phyloP scores from a whole-genome alignment of 2,797 vertebrate species.

The Heteromormyrus szaboi region DNA sequence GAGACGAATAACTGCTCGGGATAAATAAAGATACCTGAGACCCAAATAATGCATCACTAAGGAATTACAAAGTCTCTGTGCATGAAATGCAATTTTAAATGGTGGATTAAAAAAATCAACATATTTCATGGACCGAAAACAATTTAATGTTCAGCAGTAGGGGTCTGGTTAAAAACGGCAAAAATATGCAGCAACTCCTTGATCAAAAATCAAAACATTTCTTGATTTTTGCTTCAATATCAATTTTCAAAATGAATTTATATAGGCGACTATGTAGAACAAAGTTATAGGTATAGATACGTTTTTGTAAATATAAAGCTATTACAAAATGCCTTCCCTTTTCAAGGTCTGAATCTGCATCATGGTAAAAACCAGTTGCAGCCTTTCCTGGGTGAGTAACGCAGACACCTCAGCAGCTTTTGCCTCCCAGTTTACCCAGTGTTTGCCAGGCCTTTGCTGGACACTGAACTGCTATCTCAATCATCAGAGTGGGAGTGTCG shows the following conservation, averaged over 20 bases:
- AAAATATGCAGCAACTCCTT: neutral
- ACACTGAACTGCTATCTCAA: neutral
- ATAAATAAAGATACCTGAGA: constrained; percentile 10
- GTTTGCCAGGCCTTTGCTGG: neutral
- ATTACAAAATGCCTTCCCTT: neutral
- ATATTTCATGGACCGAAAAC: neutral
- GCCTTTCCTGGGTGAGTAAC: neutral
- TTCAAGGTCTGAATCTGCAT: neutral
- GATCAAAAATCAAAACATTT: neutral
- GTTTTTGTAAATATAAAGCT: neutral
- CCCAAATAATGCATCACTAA: neutral
- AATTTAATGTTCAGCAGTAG: neutral
- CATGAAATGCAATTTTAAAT: neutral
- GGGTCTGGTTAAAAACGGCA: neutral
- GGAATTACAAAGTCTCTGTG: neutral
- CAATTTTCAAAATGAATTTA: neutral
- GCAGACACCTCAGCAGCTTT: neutral
- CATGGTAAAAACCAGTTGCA: neutral
- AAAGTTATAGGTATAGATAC: neutral
- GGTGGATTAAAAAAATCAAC: neutral
- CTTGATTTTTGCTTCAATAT: neutral
- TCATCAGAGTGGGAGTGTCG: neutral
- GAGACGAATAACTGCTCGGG: neutral
- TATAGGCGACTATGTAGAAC: neutral
- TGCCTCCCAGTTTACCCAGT: neutral